Evolutionary conservation across 2,113 vertebrate genomes (phyloP).

Genomic region (Sturnira hondurensis): DNA sequence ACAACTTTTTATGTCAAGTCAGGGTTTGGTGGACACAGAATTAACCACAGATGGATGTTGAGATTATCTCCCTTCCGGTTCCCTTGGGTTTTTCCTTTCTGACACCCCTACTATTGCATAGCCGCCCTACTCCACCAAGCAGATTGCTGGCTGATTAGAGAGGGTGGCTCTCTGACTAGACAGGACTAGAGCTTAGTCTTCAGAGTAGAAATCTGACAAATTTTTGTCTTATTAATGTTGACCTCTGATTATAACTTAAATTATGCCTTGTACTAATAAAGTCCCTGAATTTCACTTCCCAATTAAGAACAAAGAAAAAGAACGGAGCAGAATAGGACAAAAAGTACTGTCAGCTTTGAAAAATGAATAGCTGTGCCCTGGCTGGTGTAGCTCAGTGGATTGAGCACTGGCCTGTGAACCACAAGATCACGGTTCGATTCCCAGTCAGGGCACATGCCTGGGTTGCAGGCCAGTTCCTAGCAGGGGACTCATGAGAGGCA

Average conservation of each 20-base stretch:
- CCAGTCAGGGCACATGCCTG: too few species aligned
- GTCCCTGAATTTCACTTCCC: conserved; percentile 2
- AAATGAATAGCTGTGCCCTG: background rate
- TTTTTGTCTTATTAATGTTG: background rate
- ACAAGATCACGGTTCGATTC: too few species aligned
- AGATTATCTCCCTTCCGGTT: background rate
- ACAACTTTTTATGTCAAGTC: background rate
- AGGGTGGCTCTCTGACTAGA: background rate
- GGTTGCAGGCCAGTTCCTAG: too few species aligned
- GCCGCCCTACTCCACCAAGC: background rate
- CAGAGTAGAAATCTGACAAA: background rate
- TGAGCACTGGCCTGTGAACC: too few species aligned
- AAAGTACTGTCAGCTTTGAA: background rate
- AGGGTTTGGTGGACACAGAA: background rate
- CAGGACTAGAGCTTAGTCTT: background rate
- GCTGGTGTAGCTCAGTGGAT: too few species aligned
- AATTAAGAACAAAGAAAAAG: background rate
- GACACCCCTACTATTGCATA: background rate
- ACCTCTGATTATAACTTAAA: background rate
- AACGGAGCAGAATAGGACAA: background rate
- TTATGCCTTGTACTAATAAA: background rate
- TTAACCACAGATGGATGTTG: background rate
- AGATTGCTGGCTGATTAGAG: background rate
- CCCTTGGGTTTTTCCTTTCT: background rate
- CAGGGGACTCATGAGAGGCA: too few species aligned